Evolutionary conservation across 2,113 vertebrate species (phyloP).

Genomic region (Semnopithecus entellus): DNA sequence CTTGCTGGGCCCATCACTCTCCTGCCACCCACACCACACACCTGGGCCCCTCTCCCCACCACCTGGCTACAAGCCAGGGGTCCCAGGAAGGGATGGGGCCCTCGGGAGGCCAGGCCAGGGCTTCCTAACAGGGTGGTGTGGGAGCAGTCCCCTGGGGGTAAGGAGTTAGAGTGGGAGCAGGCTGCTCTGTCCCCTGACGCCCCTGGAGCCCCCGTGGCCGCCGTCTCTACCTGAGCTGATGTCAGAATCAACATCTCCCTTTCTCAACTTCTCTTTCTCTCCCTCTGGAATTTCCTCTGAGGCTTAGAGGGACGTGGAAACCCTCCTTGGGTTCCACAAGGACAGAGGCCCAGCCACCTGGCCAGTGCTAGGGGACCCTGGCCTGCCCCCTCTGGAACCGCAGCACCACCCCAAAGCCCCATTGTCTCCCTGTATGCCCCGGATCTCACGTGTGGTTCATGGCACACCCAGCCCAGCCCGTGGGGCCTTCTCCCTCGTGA

Average conservation of each 20-base stretch:
- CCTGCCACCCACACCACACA: conserved; percentile 45
- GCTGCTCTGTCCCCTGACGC: neutral
- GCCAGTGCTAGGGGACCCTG: neutral
- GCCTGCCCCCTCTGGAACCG: neutral
- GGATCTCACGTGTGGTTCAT: fast-evolving
- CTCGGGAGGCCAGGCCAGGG: neutral
- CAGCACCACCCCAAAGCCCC: neutral
- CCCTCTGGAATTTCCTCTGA: neutral
- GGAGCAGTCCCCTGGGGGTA: neutral
- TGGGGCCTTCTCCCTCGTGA: neutral
- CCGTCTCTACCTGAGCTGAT: neutral
- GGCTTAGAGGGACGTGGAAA: neutral
- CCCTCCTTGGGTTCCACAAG: neutral
- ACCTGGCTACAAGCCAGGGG: neutral
- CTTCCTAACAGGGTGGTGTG: neutral
- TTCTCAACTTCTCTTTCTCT: neutral
- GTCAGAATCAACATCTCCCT: neutral
- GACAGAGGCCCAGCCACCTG: neutral
- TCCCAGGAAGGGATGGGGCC: neutral
- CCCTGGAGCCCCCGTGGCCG: neutral
- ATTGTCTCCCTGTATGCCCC: fast-evolving
- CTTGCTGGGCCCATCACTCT: neutral
- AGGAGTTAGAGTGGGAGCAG: no score
- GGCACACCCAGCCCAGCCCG: neutral
- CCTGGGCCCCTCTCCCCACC: neutral